Evolutionary conservation across 1,140 invertebrate species (phyloP).

Genomic region (Megathymus violae): DNA sequence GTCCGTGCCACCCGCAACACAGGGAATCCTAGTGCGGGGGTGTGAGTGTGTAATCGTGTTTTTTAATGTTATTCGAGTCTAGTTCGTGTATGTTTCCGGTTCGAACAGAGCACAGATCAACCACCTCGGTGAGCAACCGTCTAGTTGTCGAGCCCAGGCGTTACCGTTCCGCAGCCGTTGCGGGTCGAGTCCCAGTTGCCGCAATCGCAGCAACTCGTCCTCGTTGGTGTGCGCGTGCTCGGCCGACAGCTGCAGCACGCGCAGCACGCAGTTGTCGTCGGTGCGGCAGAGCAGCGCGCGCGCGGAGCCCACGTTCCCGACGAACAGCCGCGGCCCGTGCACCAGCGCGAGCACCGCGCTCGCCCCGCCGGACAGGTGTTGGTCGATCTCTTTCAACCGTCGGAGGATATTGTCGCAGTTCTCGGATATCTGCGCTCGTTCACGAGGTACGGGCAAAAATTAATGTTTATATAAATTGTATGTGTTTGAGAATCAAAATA

Average conservation of each 20-base stretch:
- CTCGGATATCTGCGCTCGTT: slow-evolving; percentile 82
- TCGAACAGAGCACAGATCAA: too few species aligned
- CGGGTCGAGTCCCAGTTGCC: slow-evolving; percentile 88
- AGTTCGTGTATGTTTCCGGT: too few species aligned
- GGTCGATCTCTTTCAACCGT: slow-evolving; percentile 86
- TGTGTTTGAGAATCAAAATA: too few species aligned
- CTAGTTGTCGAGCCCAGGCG: too few species aligned
- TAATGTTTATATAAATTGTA: too few species aligned
- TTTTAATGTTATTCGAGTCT: too few species aligned
- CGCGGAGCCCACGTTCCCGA: slow-evolving; percentile 93
- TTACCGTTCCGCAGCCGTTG: slow-evolving; percentile 86
- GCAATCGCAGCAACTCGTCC: slow-evolving; percentile 90
- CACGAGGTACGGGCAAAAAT: too few species aligned
- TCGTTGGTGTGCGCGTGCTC: slow-evolving; percentile 94
- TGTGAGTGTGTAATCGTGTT: too few species aligned
- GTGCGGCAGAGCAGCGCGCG: slow-evolving; percentile 92
- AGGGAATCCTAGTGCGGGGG: too few species aligned
- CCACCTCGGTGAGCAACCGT: too few species aligned
- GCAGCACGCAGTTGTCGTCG: slow-evolving; percentile 91
- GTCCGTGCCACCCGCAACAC: too few species aligned
- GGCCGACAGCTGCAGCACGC: slow-evolving; percentile 91
- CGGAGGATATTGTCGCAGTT: slow-evolving; percentile 86
- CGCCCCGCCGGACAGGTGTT: slow-evolving; percentile 89
- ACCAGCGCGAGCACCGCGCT: slow-evolving; percentile 92
- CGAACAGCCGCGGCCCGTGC: slow-evolving; percentile 89